Base-by-base conservation (phyloP, 2,797 vertebrate genomes). In the Molossus molossus region DNA sequence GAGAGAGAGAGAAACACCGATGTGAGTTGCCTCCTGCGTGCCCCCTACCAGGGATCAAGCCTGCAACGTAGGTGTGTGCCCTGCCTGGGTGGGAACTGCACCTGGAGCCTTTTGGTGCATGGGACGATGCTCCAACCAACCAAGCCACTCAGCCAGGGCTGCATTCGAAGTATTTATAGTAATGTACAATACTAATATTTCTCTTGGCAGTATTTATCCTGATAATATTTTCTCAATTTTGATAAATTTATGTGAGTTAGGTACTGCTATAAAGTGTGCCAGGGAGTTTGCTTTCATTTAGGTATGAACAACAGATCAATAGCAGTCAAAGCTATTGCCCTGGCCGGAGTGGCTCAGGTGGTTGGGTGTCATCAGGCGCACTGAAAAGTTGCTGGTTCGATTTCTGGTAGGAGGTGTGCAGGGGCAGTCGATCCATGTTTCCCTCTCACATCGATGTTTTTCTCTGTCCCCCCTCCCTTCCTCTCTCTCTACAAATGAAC, bases 201-300 rank as follows among this genome's bases (percentile, higher is more conserved):
- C 37, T 83, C 37, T 82, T 48, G 29, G 75, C 55, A 76, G 29
- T 21, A n/a, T 83, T 89, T 83, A 86, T 76, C 21, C 23, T 58
- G 58, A 69, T 17, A 67, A 58, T 37, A 23, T 20, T 20, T 91
- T 69, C 93, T 64, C 37, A 20, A 12, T 87, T 94, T 91, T 69
- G 33, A 27, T 89, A 17, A 18, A 87, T 65, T 50, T 27, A 79
- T 18, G 18, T 3, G 25, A 88, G 65, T 75, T 57, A 60, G 25
- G 9, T 37, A 48, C n/a, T 70, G 20, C 53, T 75, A 92, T 84
- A 64, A 90, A 58, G 72, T 45, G 6, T 65, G 80, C 57, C 15
- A 6, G 6, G 60, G 37, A 81, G 45, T 90, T 83, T 90, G 77
- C 62, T 92, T 76, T 92, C 75, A 37, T 70, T 88, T 10, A 3